Evolutionary conservation across 2,797 vertebrate genomes (phyloP), one percentile per base, ranked within the genome.

Genomic region (Numenius phaeopus): DNA sequence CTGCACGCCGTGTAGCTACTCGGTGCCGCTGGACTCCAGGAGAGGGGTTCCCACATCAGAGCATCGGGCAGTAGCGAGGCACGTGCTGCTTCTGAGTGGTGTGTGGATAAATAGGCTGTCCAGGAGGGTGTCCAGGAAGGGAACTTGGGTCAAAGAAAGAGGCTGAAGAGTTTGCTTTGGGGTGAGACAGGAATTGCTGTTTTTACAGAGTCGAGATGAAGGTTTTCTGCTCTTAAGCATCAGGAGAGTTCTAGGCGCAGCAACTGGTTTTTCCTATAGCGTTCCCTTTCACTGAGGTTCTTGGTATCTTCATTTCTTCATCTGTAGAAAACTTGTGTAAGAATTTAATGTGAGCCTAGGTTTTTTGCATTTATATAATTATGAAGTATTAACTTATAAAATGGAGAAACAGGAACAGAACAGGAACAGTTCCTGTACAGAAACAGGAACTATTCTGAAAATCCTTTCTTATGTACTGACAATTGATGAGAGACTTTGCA

Each of bases 111-210:
- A 50, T 4, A 23, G 39, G 46, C 21, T 73, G 6, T 65, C 27
- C 29, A 1, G 0, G 2, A 0, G 0, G 2, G 40, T 0, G 0
- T 10, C 39, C 5, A 0, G 55, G 42, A 58, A 50, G 32, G 54
- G 14, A 67, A 17, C 22, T 10, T 14, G 27, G 4, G 1, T 34
- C 2, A 1, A 42, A 77, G 24, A 17, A 76, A n/a, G 58, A 72
- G 47, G 32, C 58, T 65, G 52, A 84, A 30, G 18, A 7, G 39
- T 44, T 67, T 39, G 7, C 6, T 30, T 22, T 5, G n/a, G 59
- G 40, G 14, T 34, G 76, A 69, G 65, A 44, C 7, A 52, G 57
- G 1, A 2, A 44, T 14, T 84, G 52, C 75, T 12, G 2, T 67
- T 89, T 77, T 70, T 59, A 11, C 3, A 4, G 32, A 59, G 22